Evolutionary conservation across 2,113 vertebrate species (phyloP).

Genomic region (Ceratotherium simum): DNA sequence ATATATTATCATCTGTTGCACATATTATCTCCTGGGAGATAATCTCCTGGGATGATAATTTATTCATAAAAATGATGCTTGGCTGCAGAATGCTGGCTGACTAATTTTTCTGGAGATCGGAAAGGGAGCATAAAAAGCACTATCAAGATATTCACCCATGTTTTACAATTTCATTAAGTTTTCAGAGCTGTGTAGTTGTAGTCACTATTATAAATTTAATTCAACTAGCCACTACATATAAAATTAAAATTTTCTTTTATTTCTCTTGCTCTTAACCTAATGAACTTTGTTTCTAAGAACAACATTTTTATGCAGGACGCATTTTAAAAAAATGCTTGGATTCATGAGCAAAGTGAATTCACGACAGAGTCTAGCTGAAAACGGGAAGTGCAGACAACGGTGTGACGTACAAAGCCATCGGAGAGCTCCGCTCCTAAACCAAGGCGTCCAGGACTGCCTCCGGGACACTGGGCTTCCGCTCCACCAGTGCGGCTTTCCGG

Average conservation of each 20-base stretch:
- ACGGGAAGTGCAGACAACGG: not conserved
- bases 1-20: not conserved
- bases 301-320: not conserved
- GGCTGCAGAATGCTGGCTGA: not conserved
- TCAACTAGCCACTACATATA: slow-evolving; percentile 28
- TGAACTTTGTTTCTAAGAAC: slow-evolving; percentile 34
- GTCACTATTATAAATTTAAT: slow-evolving; percentile 23
- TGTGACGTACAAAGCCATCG: not conserved
- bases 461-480: not conserved
- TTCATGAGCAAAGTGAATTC: not conserved
- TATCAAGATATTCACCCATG: not conserved
- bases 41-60: not conserved
- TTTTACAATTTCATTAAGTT: slow-evolving; percentile 22
- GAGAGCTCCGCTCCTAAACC: not conserved
- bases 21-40: not conserved
- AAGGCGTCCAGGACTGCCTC: not conserved
- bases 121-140: not conserved
- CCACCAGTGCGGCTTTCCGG: not conserved
- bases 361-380: slow-evolving; percentile 7
- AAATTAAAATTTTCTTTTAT: not conserved
- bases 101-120: not conserved
- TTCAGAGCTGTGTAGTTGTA: not conserved
- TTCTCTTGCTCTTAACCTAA: not conserved
- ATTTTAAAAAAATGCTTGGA: not conserved
- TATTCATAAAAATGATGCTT: not conserved